These are phyloP conservation scores for Anoplolepis gracilipes DNA, from an alignment of 1,140 invertebrate species.

Conservation along the genomic window DNA sequence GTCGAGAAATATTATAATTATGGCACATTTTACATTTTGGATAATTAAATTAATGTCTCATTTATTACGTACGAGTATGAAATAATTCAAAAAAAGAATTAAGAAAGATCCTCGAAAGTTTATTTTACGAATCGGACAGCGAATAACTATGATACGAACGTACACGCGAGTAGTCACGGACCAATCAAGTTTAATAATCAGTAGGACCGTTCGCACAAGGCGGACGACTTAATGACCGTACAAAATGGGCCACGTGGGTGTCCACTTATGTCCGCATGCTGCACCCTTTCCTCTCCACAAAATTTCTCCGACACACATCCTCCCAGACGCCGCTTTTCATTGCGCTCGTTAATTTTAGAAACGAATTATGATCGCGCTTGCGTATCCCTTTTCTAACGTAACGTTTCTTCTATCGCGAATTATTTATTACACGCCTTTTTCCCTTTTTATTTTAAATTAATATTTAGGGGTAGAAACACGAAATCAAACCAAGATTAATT, in stretches of 20 bases:
- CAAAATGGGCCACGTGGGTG: slow-evolving; percentile 71
- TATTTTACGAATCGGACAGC: background rate
- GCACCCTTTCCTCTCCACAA: slow-evolving; percentile 46
- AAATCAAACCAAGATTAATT: no score
- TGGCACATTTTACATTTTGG: background rate
- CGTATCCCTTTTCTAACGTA: slow-evolving; percentile 6
- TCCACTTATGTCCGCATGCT: slow-evolving; percentile 35
- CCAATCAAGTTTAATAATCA: slow-evolving; percentile 68
- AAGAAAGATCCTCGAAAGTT: background rate
- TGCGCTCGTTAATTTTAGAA: slow-evolving; percentile 46
- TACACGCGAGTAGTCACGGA: slow-evolving; percentile 47
- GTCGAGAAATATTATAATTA: background rate
- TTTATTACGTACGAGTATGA: background rate
- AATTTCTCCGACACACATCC: slow-evolving; percentile 44
- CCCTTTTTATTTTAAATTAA: background rate
- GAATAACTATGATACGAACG: slow-evolving; percentile 1
- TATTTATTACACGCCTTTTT: background rate
- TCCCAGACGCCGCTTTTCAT: slow-evolving; percentile 30
- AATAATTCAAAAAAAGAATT: background rate
- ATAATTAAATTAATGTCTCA: background rate
- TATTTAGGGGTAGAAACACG: no score
- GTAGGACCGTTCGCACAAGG: slow-evolving; percentile 58
- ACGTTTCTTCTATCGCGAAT: background rate
- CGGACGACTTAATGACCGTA: slow-evolving; percentile 60
- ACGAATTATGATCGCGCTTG: background rate